Evolutionary conservation across 2,888 invertebrate species (phyloP).

Genomic region (Torymus tubicola): DNA sequence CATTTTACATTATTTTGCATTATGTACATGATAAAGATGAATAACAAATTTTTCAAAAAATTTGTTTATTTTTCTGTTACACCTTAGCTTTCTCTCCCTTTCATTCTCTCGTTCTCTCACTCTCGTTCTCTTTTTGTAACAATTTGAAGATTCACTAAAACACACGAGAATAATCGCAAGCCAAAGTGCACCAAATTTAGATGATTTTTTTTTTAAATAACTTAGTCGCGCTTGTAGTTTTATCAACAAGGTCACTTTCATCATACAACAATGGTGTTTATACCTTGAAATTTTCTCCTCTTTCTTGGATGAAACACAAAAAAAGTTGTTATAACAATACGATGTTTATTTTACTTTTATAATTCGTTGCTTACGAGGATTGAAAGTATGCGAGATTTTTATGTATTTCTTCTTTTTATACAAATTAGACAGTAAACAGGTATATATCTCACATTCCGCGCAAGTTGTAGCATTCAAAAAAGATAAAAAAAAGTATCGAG

Average conservation of each 20-base stretch:
- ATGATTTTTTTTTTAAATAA: constrained; percentile 37
- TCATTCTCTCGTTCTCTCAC: constrained; percentile 17
- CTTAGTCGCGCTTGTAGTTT: constrained; percentile 27
- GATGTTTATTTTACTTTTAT: constrained; percentile 17
- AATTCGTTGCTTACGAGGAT: constrained; percentile 39
- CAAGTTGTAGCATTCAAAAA: constrained; percentile 60
- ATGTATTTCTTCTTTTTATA: constrained; percentile 13
- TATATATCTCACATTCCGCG: constrained; percentile 63
- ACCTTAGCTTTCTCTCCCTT: not conserved
- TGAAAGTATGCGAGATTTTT: constrained; percentile 32
- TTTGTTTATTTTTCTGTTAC: constrained; percentile 1
- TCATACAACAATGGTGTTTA: constrained; percentile 47
- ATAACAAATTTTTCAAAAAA: constrained; percentile 47
- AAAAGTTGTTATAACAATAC: constrained; percentile 13
- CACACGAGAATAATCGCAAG: constrained; percentile 28
- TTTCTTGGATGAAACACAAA: not conserved
- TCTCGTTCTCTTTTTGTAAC: constrained; percentile 19
- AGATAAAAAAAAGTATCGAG: constrained; percentile 64
- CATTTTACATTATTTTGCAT: constrained; percentile 62
- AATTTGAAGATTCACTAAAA: constrained; percentile 35
- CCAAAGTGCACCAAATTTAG: constrained; percentile 33
- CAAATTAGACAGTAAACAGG: constrained; percentile 44
- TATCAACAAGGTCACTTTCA: constrained; percentile 54
- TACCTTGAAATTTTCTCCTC: constrained; percentile 35
- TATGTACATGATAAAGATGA: constrained; percentile 65